Evolutionary conservation across 2,797 vertebrate genomes (phyloP).

Genomic region (Girardinus metallicus): DNA sequence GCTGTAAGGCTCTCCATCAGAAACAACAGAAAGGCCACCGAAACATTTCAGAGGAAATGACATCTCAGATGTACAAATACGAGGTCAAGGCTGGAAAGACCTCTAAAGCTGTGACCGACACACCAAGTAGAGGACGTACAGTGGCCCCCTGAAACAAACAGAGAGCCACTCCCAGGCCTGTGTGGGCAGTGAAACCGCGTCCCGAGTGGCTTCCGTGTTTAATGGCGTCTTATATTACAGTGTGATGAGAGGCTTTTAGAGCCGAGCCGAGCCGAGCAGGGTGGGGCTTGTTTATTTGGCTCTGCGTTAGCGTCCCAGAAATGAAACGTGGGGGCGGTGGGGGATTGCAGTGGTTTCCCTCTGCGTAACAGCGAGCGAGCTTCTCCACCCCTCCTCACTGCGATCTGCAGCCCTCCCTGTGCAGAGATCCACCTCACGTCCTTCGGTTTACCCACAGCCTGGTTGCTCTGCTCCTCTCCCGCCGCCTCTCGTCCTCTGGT

Average conservation of each 20-base stretch:
- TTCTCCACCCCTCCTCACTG: slow-evolving; percentile 56
- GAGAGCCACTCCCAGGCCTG: slow-evolving; percentile 14
- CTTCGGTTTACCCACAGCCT: background rate
- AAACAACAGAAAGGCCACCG: slow-evolving; percentile 3
- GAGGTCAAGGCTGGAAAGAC: slow-evolving; percentile 32
- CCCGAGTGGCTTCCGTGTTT: background rate
- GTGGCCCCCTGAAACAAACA: slow-evolving; percentile 4
- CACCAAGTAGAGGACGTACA: background rate
- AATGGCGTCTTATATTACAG: slow-evolving; percentile 3
- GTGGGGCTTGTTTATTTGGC: background rate
- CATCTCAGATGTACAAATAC: slow-evolving; percentile 5
- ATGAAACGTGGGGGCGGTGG: slow-evolving; percentile 4
- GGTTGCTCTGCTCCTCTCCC: background rate
- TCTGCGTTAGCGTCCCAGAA: slow-evolving; percentile 20
- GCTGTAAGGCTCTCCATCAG: background rate
- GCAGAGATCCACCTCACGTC: background rate
- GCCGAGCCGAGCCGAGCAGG: slow-evolving; percentile 8
- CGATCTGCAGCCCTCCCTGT: slow-evolving; percentile 26
- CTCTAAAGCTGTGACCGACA: slow-evolving; percentile 22
- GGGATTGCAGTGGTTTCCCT: slow-evolving; percentile 50
- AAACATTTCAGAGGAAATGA: slow-evolving; percentile 7
- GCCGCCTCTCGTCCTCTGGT: background rate
- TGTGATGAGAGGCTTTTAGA: slow-evolving; percentile 16
- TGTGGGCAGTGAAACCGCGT: background rate
- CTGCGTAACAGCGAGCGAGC: slow-evolving; percentile 31